These are phyloP conservation scores for Unio pictorum DNA, from an alignment of 2,888 invertebrate genomes.

Conservation along the genomic window DNA sequence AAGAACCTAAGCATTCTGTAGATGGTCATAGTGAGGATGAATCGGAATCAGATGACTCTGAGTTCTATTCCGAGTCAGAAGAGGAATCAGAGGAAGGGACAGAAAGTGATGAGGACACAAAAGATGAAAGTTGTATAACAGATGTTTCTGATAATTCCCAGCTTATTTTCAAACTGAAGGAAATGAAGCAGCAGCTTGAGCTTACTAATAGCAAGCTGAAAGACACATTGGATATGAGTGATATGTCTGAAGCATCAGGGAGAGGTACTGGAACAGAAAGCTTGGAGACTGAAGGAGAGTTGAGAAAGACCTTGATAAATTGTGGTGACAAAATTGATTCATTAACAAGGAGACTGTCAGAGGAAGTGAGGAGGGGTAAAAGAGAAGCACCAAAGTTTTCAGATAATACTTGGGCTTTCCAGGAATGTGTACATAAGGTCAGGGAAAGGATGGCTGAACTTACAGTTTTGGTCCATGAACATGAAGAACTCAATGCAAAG, in stretches of 20 bases:
- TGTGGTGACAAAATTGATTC: conserved; percentile 52
- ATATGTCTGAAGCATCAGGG: conserved; percentile 14
- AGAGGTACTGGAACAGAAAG: conserved; percentile 19
- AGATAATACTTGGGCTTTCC: conserved; percentile 44
- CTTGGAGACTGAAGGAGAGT: conserved; percentile 16
- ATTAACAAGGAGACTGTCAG: conserved; percentile 39
- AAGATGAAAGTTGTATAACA: conserved; percentile 21
- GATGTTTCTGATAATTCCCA: conserved; percentile 29
- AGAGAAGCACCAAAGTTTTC: conserved; percentile 30
- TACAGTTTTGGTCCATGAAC: conserved; percentile 46
- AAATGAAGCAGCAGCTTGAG: conserved; percentile 55
- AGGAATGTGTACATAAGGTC: conserved; percentile 51
- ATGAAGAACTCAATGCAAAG: conserved; percentile 56
- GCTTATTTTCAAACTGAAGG: conserved; percentile 46
- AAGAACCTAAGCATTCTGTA: conserved; percentile 24
- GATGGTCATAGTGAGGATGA: conserved; percentile 36
- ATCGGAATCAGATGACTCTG: conserved; percentile 40
- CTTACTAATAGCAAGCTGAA: conserved; percentile 46
- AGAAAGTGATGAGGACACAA: conserved; percentile 27
- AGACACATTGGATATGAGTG: conserved; percentile 38
- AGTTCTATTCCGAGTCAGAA: conserved; percentile 35
- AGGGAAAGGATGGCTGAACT: conserved; percentile 46
- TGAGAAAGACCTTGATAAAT: conserved; percentile 36
- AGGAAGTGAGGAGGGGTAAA: conserved; percentile 37
- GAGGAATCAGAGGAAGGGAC: conserved; percentile 25